Percentiles rank a stretch among this genome's conserved stretches.
Evolutionary conservation across 1,140 invertebrate genomes (phyloP).

Genomic region (Bombus fervidus): DNA sequence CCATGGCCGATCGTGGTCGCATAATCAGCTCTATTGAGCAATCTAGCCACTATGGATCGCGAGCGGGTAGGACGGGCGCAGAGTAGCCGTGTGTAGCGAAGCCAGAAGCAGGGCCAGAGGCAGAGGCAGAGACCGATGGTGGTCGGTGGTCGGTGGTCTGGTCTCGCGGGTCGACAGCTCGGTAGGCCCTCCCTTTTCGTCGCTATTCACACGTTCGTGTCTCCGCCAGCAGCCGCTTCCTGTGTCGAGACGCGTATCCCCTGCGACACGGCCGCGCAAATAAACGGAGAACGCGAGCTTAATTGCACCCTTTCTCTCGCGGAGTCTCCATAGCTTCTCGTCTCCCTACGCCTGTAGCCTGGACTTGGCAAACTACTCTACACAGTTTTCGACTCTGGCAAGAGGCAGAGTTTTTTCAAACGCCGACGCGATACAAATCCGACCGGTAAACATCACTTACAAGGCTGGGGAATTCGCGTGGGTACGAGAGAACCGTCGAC

Average conservation of each 20-base stretch:
- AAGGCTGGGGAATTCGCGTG: not conserved
- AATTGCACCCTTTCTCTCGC: slow-evolving; percentile 34
- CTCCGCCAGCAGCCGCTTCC: not conserved
- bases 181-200: not conserved
- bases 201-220: slow-evolving; percentile 1
- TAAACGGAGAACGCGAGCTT: slow-evolving; percentile 33
- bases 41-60: slow-evolving; percentile 19
- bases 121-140: too few species aligned
- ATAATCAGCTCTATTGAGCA: slow-evolving; percentile 26
- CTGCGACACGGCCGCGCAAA: slow-evolving; percentile 15
- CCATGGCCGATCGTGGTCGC: slow-evolving; percentile 14
- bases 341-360: not conserved
- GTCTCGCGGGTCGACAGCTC: not conserved
- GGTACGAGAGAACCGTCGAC: too few species aligned
- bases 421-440: slow-evolving; percentile 4
- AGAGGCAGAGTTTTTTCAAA: not conserved
- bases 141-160: not conserved
- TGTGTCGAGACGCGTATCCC: slow-evolving; percentile 16
- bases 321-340: not conserved
- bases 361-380: slow-evolving; percentile 18
- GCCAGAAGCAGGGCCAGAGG: not conserved
- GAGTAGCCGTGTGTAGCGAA: not conserved
- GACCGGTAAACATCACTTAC: not conserved
- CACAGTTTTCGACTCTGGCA: not conserved
- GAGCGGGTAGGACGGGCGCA: too few species aligned